Conservation (phyloP, 1,140 invertebrate species). For the Bombus sylvicola region DNA sequence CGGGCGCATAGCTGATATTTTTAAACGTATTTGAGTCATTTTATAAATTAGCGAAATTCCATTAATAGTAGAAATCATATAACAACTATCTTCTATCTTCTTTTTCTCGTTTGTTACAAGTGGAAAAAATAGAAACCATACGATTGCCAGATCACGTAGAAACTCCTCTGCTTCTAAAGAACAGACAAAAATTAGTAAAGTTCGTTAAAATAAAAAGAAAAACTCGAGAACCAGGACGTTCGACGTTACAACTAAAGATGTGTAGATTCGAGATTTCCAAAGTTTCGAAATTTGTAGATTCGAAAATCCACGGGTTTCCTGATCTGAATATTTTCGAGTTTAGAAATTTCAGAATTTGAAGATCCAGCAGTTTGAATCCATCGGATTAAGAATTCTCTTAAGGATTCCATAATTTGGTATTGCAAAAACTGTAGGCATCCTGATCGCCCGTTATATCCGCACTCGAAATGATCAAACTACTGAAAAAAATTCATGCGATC, state of each 20-base stretch:
- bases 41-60: neutral
- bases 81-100: neutral
- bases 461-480: neutral
- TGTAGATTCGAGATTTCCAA: too few species aligned
- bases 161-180: neutral
- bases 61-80: neutral
- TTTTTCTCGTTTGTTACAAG: neutral
- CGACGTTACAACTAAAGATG: neutral
- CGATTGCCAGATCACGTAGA: neutral
- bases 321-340: neutral
- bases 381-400: too few species aligned
- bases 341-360: neutral
- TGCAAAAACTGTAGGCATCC: neutral
- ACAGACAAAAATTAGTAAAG: neutral
- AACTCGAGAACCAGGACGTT: neutral
- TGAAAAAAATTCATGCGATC: neutral
- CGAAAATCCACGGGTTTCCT: neutral
- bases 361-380: too few species aligned
- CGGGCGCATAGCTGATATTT: constrained; percentile 36
- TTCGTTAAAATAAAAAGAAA: neutral
- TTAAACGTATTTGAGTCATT: neutral
- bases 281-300: neutral
- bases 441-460: neutral
- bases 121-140: too few species aligned
- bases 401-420: neutral